Evolutionary conservation across 2,113 vertebrate species (phyloP), one percentile per base, ranked within the genome.

Genomic region (Rhizomys pruinosus): DNA sequence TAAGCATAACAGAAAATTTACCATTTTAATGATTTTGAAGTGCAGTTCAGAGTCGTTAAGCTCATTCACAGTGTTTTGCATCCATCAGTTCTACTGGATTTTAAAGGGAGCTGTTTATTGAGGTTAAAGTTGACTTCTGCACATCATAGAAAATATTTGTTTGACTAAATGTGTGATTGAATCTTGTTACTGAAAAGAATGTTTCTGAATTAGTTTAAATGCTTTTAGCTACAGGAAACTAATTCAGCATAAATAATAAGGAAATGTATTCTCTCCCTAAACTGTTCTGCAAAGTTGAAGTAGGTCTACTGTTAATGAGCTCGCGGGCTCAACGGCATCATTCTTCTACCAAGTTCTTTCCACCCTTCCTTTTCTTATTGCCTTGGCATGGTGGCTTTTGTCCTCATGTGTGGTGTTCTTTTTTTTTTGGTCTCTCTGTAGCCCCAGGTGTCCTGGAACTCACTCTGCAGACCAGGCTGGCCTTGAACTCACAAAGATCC

Each of bases 1-100:
- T 52, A 69, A 3, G 44, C 6, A 25, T 15, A 52, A 94, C 73
- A 64, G 66, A 29, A 80, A 84, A 66, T 76, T 64, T 55, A 64
- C 66, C 66, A 76, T 71, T 84, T 84, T 84, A 79, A 74, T 3
- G 11, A 84, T 52, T 68, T 92, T 76, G 47, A 94, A 92, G 92
- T 71, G 32, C 23, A 34, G 11, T 61, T 89, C 77, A 37, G 23
- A 52, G 44, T 93, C 72, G 55, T 80, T 87, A 92, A 76, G 37
- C 64, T 15, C 42, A 47, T 69, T 84, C 57, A 59, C 12, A 23
- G 13, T 59, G 32, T 63, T 84, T n/a, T 69, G 23, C 42, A 37
- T 7, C 59, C 52, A 64, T 37, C 81, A 90, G 3, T 90, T 69
- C 57, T 34, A 37, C 25, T 69, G 10, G 52, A 66, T 92, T 93